These are phyloP conservation scores for Xiphophorus hellerii DNA, from an alignment of 2,113 vertebrate genomes.

Conservation along the genomic window DNA sequence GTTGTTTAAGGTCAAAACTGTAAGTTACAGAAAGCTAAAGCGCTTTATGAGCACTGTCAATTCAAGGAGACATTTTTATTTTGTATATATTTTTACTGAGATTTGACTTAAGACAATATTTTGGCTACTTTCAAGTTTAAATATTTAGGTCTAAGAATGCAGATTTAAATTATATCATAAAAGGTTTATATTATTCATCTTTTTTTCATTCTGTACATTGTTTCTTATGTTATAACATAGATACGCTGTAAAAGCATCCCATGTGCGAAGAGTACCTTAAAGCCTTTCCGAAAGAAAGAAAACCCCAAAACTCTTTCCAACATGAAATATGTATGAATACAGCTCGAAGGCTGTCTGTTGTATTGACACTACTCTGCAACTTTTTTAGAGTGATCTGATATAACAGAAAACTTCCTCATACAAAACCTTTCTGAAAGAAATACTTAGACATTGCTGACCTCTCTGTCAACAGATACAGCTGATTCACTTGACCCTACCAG, in stretches of 20 bases:
- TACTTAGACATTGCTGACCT: not conserved
- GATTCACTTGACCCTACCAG: no score
- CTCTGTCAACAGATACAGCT: no score
- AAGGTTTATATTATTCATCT: no score
- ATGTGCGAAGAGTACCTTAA: not conserved
- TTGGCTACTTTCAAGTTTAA: no score
- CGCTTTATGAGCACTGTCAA: not conserved
- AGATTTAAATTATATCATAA: no score
- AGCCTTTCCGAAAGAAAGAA: not conserved
- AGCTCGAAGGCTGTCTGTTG: not conserved
- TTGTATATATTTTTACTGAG: no score
- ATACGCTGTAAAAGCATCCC: no score
- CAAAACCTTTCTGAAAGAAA: not conserved
- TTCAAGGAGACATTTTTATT: not conserved
- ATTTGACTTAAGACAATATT: no score
- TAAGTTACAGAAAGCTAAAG: constrained; percentile 9
- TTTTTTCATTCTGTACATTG: no score
- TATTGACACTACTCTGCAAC: not conserved
- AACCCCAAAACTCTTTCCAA: not conserved
- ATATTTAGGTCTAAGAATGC: no score
- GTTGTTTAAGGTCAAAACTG: not conserved
- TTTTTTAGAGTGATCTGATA: not conserved
- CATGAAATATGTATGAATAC: constrained; percentile 7
- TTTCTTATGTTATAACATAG: no score
- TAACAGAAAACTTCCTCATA: not conserved